A percentile compares a stretch with the other conserved stretches of the same genome.
Evolutionary conservation across 1,140 invertebrate genomes (phyloP).

Genomic region (Trachymyrmex septentrionalis): DNA sequence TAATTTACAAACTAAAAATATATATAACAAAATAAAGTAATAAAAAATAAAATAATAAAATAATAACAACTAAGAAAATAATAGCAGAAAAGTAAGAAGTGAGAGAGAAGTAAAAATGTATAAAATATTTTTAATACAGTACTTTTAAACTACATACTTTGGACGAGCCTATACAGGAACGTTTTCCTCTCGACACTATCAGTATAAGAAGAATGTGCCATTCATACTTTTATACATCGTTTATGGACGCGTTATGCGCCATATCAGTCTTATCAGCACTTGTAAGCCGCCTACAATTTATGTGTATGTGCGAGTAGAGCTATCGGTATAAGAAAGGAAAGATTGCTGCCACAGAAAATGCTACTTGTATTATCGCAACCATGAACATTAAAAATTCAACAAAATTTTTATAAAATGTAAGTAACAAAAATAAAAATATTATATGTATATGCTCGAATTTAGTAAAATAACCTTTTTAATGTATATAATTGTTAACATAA

Average conservation of each 20-base stretch:
- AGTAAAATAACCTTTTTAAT: not conserved
- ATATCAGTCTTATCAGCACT: slow-evolving; percentile 74
- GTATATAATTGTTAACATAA: not conserved
- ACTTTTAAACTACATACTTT: not conserved
- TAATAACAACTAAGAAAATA: too few relatives aligned
- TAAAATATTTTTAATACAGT: not conserved
- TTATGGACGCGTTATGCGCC: slow-evolving; percentile 68
- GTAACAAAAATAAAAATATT: not conserved
- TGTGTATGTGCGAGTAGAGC: slow-evolving; percentile 59
- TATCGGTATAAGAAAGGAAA: slow-evolving; percentile 62
- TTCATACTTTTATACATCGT: slow-evolving; percentile 74
- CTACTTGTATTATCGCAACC: slow-evolving; percentile 65
- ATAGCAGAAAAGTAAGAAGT: not conserved
- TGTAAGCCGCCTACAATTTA: slow-evolving; percentile 73
- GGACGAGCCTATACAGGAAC: slow-evolving; percentile 35
- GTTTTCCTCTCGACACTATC: slow-evolving; percentile 65
- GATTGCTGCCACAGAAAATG: slow-evolving; percentile 61
- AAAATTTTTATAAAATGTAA: not conserved
- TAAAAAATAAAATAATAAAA: too few relatives aligned
- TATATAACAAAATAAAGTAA: too few relatives aligned
- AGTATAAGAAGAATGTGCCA: slow-evolving; percentile 73
- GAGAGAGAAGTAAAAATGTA: not conserved
- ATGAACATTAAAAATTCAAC: slow-evolving; percentile 36
- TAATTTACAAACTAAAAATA: too few relatives aligned
- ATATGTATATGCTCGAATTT: not conserved